These are phyloP conservation scores for Trachythela sp. DNA, from an alignment of 64 coral and sea anemone genomes.

Conservation along the genomic window DNA sequence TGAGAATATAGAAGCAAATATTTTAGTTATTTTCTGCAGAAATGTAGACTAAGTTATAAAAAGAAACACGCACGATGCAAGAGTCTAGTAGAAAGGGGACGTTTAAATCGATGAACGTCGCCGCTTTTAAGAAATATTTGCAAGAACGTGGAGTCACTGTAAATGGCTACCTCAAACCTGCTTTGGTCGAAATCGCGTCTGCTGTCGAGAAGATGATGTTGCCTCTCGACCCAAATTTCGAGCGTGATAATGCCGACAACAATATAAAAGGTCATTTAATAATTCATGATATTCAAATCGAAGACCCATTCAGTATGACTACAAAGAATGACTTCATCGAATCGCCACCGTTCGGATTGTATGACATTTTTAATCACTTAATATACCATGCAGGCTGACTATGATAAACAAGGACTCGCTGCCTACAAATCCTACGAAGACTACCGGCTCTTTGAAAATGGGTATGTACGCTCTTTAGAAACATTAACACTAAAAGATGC, in stretches of 20 bases:
- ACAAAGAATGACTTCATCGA: constrained; percentile 16
- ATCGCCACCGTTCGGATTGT: background rate
- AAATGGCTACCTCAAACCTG: constrained; percentile 30
- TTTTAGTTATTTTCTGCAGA: background rate
- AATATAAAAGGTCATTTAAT: constrained; percentile 29
- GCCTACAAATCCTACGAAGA: background rate
- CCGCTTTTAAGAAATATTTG: constrained; percentile 25
- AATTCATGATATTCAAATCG: constrained; percentile 42
- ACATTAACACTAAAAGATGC: constrained; percentile 12
- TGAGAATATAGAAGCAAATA: background rate
- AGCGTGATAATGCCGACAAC: constrained; percentile 1
- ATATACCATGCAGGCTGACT: background rate
- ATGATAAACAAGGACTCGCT: background rate
- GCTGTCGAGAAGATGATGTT: constrained; percentile 33
- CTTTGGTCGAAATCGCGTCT: constrained; percentile 31
- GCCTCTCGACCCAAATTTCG: constrained; percentile 29
- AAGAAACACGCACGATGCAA: background rate
- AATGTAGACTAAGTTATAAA: constrained; percentile 19
- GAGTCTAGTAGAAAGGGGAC: background rate
- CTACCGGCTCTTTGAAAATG: background rate
- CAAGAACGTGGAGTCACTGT: constrained; percentile 41
- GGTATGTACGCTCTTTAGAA: background rate
- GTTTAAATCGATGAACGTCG: constrained; percentile 4
- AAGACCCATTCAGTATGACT: background rate
- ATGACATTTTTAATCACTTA: constrained; percentile 8